Conservation (phyloP, 2,888 invertebrate genomes). For the Pyrochroa serraticornis region DNA sequence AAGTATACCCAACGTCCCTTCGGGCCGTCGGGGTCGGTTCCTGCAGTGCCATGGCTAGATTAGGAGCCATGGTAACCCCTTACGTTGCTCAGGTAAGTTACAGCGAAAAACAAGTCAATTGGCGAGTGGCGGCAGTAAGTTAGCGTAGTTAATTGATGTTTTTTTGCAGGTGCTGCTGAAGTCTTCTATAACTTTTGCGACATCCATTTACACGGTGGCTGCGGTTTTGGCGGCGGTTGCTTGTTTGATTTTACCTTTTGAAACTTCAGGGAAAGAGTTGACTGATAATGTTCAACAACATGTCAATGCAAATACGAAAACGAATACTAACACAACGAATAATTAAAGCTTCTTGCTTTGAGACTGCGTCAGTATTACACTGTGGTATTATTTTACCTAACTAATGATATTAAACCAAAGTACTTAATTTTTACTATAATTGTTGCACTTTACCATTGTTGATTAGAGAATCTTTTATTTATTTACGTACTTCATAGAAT, state of each 20-base stretch:
- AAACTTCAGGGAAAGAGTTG: slow-evolving; percentile 79
- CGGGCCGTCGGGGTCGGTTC: slow-evolving; percentile 91
- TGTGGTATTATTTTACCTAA: slow-evolving; percentile 18
- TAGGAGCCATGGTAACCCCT: slow-evolving; percentile 93
- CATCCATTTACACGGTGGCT: slow-evolving; percentile 77
- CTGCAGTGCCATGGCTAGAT: slow-evolving; percentile 87
- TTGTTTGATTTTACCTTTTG: slow-evolving; percentile 82
- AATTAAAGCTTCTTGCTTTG: slow-evolving; percentile 1
- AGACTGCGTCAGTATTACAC: slow-evolving; percentile 31
- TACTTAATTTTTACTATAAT: slow-evolving; percentile 21
- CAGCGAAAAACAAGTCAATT: too few species aligned
- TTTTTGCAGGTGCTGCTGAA: slow-evolving; percentile 72
- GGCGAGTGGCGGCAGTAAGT: too few species aligned
- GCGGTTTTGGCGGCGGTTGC: slow-evolving; percentile 78
- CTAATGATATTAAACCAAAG: slow-evolving; percentile 33
- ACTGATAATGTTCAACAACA: slow-evolving; percentile 61
- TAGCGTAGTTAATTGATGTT: too few species aligned
- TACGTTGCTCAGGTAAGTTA: slow-evolving; percentile 81
- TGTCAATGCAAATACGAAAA: slow-evolving; percentile 29
- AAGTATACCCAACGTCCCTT: slow-evolving; percentile 90
- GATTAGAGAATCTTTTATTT: slow-evolving; percentile 21
- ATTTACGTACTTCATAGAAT: not conserved
- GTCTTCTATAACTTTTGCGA: slow-evolving; percentile 74
- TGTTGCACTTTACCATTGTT: slow-evolving; percentile 26
- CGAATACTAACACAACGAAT: slow-evolving; percentile 8